Evolutionary conservation across 2,888 invertebrate genomes (phyloP), one percentile per base, ranked within the genome.

Genomic region (Crocallis elinguaria): DNA sequence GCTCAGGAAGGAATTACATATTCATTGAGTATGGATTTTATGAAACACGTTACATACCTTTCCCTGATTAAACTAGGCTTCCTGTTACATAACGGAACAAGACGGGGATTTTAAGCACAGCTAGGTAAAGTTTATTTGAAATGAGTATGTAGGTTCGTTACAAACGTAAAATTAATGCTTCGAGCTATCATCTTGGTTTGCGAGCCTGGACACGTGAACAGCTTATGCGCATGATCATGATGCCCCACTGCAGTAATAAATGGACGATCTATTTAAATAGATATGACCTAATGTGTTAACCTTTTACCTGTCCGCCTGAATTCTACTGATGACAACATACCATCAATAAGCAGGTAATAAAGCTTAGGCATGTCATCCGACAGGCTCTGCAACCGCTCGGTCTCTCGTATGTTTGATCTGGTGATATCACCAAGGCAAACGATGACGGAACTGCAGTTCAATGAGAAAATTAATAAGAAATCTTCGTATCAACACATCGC

Each of bases 381-480:
- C 60, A 60, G 53, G 42, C 49, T 60, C 60, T 66, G 69, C 69
- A 66, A 74, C 62, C 62, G 57, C 71, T 73, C 73, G 71, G 72
- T 52, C 72, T 61, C 60, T 70, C 64, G 64, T 60, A 64, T 67
- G 64, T 69, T 57, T 61, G 63, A 60, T 60, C 51, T 63, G 76
- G 67, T 84, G 84, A 84, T 79, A 77, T 84, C 84, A 84, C 75
- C 71, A 61, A 59, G 58, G 62, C 64, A 66, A 65, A 64, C 57
- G 71, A 75, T 77, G 75, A 71, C 76, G 73, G 71, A 76, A 73
- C 68, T 67, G 45, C 75, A 77, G 75, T 73, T 75, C 69, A 67
- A 57, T 60, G 50, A 63, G 66, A 73, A 72, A 29, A 67, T 69
- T 67, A 67, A 64, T 66, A 62, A 66, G 65, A 71, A 66, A 67